phyloP scores from a whole-genome alignment of 2,113 vertebrate genomes.

The Macaca nemestrina region DNA sequence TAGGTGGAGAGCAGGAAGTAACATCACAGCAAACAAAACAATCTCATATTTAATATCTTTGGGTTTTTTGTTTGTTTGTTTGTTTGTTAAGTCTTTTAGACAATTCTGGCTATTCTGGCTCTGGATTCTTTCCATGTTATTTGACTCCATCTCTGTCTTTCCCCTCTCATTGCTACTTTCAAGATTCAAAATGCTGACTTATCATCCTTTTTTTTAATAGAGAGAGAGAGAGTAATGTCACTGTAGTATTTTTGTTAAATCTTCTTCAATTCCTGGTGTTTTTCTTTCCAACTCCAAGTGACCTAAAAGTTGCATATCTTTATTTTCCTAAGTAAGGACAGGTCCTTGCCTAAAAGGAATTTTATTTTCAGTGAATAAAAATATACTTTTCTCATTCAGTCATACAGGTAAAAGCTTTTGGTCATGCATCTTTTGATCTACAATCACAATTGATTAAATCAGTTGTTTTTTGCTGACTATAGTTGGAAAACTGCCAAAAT shows the following conservation, averaged over 20 bases:
- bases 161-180: neutral
- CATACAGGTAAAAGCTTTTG: neutral
- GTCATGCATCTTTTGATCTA: neutral
- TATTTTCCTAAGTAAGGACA: neutral
- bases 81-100: neutral
- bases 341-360: neutral
- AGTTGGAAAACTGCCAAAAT: neutral
- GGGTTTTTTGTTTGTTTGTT: neutral
- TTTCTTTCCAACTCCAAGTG: neutral
- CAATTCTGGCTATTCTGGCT: neutral
- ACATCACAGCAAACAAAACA: neutral
- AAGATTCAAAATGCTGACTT: neutral
- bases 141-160: neutral
- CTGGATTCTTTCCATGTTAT: neutral
- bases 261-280: neutral
- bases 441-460: neutral
- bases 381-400: neutral
- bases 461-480: slow-evolving; percentile 13
- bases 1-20: neutral
- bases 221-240: neutral
- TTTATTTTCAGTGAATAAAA: neutral
- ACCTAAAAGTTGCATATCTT: neutral
- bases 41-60: neutral
- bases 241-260: neutral
- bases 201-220: neutral